Conservation (phyloP, 2,888 invertebrate genomes). For the Orthosia cruda region DNA sequence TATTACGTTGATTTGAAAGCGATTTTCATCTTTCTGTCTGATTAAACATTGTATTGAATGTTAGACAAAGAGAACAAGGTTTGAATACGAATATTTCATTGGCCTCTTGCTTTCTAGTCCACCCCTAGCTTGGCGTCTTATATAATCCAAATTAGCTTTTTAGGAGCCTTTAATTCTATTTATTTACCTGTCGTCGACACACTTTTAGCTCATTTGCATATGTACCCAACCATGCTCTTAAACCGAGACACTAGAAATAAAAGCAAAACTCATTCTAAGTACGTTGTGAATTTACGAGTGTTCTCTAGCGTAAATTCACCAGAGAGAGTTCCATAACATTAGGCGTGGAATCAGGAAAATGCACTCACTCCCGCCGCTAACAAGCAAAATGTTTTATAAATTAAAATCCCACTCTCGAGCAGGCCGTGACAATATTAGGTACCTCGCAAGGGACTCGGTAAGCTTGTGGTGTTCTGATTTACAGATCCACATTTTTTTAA, state of each 20-base stretch:
- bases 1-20: slow-evolving; percentile 34
- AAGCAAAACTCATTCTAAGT: slow-evolving; percentile 38
- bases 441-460: slow-evolving; percentile 42
- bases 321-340: slow-evolving; percentile 72
- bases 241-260: slow-evolving; percentile 46
- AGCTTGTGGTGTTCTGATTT: too few species aligned
- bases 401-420: slow-evolving; percentile 54
- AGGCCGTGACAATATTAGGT: slow-evolving; percentile 50
- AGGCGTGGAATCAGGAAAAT: slow-evolving; percentile 70
- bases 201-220: slow-evolving; percentile 44
- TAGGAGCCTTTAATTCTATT: slow-evolving; percentile 16
- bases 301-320: slow-evolving; percentile 61
- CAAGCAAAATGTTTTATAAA: slow-evolving; percentile 71
- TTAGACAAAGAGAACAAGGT: background rate
- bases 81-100: background rate
- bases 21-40: slow-evolving; percentile 38
- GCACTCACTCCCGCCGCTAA: slow-evolving; percentile 63
- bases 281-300: slow-evolving; percentile 40
- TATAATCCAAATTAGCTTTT: slow-evolving; percentile 5
- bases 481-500: too few species aligned
- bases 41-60: slow-evolving; percentile 31
- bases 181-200: slow-evolving; percentile 11
- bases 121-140: background rate
- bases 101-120: background rate
- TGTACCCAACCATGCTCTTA: slow-evolving; percentile 22